Evolutionary conservation across 35 echinoderm and acorn worm genomes (phyloP), one percentile per base, ranked within the genome.

Genomic region (Lytechinus variegatus): DNA sequence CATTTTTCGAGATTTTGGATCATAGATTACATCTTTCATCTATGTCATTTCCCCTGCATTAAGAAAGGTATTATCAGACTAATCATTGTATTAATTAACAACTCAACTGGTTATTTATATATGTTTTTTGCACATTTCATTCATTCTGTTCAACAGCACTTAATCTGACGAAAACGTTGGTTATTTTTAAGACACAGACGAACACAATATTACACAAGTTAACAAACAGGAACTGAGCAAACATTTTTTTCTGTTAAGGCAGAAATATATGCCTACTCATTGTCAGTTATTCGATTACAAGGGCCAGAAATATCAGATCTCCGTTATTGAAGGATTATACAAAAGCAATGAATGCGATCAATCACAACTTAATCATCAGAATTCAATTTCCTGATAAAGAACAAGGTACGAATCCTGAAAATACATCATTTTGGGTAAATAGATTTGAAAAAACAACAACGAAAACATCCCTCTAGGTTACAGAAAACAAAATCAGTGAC

Each of bases 1-100:
- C 66, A 79, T 79, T 79, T 79, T 79, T 79, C 66, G 66, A 79
- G 66, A 79, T 79, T 79, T 71, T 79, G 24, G 66, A 79, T 79
- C n/a, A 79, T 4, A 79, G 66, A 79, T 79, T 79, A 79, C n/a
- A 27, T 79, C 66, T 79, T 79, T 79, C n/a, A 79, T 79, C 66
- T 19, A 2, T 16, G 21, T 24, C 66, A 79, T 16, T 79, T 79
- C n/a, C 66, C 6, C 66, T 79, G 66, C 66, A 79, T 79, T 79
- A 79, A 79, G 66, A 24, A 79, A 79, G 66, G 66, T 79, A 79
- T 79, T 79, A 79, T 79, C 66, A 24, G n/a, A 79, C 66, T 79
- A 79, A 79, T 79, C 66, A 79, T 79, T 79, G 19, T 79, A 79
- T n/a, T 79, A 79, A 14, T 79, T 19, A 79, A 24, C 5, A 79